Evolutionary conservation across 2,797 vertebrate genomes (phyloP).

Genomic region (Lepidocolaptes lacrymiger): DNA sequence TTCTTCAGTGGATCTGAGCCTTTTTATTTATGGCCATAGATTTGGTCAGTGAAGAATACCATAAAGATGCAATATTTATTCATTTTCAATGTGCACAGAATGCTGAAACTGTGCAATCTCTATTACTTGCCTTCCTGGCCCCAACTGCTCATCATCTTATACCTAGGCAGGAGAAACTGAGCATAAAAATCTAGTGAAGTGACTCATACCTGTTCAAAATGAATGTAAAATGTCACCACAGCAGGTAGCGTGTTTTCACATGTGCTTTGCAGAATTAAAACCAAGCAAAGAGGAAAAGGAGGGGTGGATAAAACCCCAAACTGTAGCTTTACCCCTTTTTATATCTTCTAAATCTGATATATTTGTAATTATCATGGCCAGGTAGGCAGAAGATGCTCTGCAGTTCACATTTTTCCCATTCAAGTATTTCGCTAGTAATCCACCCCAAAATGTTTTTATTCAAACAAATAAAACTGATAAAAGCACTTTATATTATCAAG

Average conservation of each 20-base stretch:
- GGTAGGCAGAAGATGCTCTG: neutral
- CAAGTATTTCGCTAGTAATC: neutral
- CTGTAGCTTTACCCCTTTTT: neutral
- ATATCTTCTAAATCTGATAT: neutral
- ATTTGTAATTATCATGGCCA: neutral
- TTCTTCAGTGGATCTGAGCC: neutral
- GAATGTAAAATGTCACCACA: neutral
- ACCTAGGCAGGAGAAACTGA: neutral
- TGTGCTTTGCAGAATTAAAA: neutral
- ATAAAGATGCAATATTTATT: neutral
- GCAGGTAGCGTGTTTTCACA: neutral
- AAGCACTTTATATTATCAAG: neutral
- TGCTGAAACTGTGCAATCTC: neutral
- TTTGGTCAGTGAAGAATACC: neutral
- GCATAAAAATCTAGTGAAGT: neutral
- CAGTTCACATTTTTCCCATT: neutral
- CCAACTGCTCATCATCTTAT: neutral
- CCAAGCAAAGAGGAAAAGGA: neutral
- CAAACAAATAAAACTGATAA: neutral
- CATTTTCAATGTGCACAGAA: neutral
- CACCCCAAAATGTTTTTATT: neutral
- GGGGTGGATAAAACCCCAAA: neutral
- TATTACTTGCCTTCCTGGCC: neutral
- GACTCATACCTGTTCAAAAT: constrained; percentile 1
- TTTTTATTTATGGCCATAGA: neutral